Evolutionary conservation across 2,113 vertebrate species (phyloP), one percentile per base, ranked within the genome.

Genomic region (Aramus guarauna): DNA sequence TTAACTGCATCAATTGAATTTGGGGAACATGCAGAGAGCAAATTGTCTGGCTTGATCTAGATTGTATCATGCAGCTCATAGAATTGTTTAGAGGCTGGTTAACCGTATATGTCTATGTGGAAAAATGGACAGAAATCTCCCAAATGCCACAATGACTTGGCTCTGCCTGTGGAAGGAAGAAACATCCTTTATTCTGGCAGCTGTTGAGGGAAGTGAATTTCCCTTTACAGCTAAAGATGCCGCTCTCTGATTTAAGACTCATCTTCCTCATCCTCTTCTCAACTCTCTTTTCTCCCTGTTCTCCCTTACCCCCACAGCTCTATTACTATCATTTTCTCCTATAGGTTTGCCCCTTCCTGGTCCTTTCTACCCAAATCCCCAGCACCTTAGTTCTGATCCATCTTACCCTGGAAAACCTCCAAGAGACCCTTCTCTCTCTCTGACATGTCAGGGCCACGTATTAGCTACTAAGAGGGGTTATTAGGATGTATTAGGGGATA

Each of bases 41-140:
- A 80, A 88, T 62, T 39, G 19, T 34, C 72, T 62, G 85, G 30
- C 39, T 67, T 22, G 30, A 36, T 69, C 41, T 55, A 62, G 71
- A 36, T 15, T 7, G 23, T 11, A n/a, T 19, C 48, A 6, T 1
- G 56, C 58, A 72, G 69, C 66, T 78, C 60, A 3, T 8, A 8
- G 71, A 63, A 23, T 7, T 30, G 21, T 45, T 75, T 12, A 45
- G 39, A 48, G 69, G 26, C 22, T 68, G 41, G 8, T 45, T 37
- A 85, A 15, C 2, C 1, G 0, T 6, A 5, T 34, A 48, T 2
- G 3, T 12, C 36, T n/a, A 2, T 4, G 24, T 41, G 39, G 85
- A 0, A 83, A 90, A 66, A 76, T 4, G 30, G 53, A 30, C 53
- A 58, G 12, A 60, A 68, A 68, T 55, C 21, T 86, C 48, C 14